phyloP scores from a whole-genome alignment of 2,888 invertebrate genomes.

The Cyaniris semiargus region DNA sequence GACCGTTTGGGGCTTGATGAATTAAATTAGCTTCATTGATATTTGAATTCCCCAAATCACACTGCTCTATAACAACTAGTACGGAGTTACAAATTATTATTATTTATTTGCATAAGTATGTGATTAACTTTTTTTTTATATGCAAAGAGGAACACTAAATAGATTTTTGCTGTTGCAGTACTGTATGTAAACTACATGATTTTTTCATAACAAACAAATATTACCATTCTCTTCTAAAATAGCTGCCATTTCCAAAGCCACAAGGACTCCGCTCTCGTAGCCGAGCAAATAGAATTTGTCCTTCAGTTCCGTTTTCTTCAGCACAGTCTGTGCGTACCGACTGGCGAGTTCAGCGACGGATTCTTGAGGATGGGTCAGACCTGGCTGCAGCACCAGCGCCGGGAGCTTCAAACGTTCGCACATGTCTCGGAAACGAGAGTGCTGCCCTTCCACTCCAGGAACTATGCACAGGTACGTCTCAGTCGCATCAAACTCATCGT shows the following conservation, averaged over 20 bases:
- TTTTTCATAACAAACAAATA: not conserved
- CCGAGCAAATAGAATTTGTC: slow-evolving; percentile 49
- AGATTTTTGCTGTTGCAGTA: too few relatives aligned
- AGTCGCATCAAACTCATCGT: slow-evolving; percentile 51
- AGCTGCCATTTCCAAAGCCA: slow-evolving; percentile 51
- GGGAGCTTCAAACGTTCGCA: slow-evolving; percentile 55
- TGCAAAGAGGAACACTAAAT: too few relatives aligned
- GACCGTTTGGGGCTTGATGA: too few relatives aligned
- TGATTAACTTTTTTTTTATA: too few relatives aligned
- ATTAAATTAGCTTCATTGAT: not conserved
- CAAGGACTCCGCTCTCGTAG: slow-evolving; percentile 49
- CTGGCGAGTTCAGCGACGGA: slow-evolving; percentile 49
- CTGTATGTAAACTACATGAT: too few relatives aligned
- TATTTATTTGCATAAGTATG: too few relatives aligned
- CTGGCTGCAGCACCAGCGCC: slow-evolving; percentile 54
- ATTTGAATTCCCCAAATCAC: not conserved
- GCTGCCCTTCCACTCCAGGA: slow-evolving; percentile 56
- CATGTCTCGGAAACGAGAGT: slow-evolving; percentile 48
- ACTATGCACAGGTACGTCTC: slow-evolving; percentile 52
- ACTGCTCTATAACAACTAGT: too few relatives aligned
- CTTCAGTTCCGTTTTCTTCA: slow-evolving; percentile 42
- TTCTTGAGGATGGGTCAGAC: slow-evolving; percentile 49
- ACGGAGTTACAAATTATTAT: too few relatives aligned
- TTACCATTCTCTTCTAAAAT: slow-evolving; percentile 51
- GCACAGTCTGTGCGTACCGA: slow-evolving; percentile 47